A percentile compares a stretch with the other conserved stretches of the same genome.
Evolutionary conservation across 2,113 vertebrate genomes (phyloP).

Genomic region (Lepisosteus oculatus): DNA sequence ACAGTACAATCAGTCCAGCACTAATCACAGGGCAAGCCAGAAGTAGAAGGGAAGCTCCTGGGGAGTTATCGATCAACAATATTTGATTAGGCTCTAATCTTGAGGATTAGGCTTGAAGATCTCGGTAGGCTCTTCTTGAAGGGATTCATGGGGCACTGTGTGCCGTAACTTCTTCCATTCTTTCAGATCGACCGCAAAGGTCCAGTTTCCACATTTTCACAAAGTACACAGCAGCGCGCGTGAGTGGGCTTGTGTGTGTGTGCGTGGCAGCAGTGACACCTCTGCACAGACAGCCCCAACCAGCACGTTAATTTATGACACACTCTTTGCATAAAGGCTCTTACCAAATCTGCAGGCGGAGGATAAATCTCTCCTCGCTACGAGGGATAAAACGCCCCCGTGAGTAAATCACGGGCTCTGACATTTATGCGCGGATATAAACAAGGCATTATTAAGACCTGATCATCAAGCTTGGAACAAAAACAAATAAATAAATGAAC

Average conservation of each 20-base stretch:
- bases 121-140: too few species aligned
- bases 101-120: too few species aligned
- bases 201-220: too few species aligned
- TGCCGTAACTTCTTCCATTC: too few species aligned
- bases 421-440: constrained; percentile 40
- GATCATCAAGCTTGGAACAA: constrained; percentile 32
- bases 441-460: constrained; percentile 41
- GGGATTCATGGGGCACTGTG: too few species aligned
- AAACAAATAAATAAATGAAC: constrained; percentile 17
- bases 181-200: too few species aligned
- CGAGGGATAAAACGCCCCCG: constrained; percentile 19
- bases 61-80: too few species aligned
- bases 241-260: constrained; percentile 9
- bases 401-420: constrained; percentile 29
- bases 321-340: constrained; percentile 37
- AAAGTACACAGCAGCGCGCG: too few species aligned
- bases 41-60: too few species aligned
- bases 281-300: constrained; percentile 8
- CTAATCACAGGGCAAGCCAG: too few species aligned
- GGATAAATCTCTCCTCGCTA: constrained; percentile 37
- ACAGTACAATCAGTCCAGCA: too few species aligned
- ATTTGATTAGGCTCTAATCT: too few species aligned
- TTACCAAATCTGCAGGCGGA: constrained; percentile 31
- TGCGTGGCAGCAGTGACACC: constrained; percentile 15
- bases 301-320: constrained; percentile 31